Conservation (phyloP, 2,113 vertebrate genomes). For the Ceyx margarethae region DNA sequence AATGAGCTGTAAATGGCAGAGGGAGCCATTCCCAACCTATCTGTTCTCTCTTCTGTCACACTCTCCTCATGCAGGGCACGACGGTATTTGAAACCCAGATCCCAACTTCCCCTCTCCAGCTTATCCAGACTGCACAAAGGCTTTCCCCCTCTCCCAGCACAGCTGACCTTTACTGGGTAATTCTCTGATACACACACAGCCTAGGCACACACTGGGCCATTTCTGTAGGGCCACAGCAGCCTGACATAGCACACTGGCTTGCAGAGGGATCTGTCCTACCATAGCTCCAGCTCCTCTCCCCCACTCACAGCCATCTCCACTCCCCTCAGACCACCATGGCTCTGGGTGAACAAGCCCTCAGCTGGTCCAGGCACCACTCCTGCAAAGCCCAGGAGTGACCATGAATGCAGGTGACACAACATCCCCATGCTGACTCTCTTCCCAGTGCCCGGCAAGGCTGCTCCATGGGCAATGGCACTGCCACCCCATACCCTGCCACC, state of each 20-base stretch:
- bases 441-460: fast-evolving
- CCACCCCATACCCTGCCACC: neutral
- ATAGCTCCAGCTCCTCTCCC: neutral
- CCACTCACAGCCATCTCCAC: neutral
- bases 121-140: slow-evolving; percentile 15
- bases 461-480: neutral
- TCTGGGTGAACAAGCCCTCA: neutral
- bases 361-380: fast-evolving
- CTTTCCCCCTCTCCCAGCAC: slow-evolving; percentile 8
- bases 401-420: fast-evolving
- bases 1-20: slow-evolving; percentile 5
- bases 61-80: slow-evolving; percentile 35
- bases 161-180: slow-evolving; percentile 29
- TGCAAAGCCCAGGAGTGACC: neutral
- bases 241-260: neutral
- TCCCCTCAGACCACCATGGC: fast-evolving
- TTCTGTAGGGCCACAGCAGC: neutral
- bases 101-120: neutral
- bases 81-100: neutral
- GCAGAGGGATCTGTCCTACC: neutral
- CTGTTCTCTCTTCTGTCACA: neutral
- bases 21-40: neutral
- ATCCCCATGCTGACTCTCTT: neutral
- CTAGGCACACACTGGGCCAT: slow-evolving; percentile 14
- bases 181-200: neutral